Evolutionary conservation across 2,113 vertebrate species (phyloP).

Genomic region (Podarcis raffonei): DNA sequence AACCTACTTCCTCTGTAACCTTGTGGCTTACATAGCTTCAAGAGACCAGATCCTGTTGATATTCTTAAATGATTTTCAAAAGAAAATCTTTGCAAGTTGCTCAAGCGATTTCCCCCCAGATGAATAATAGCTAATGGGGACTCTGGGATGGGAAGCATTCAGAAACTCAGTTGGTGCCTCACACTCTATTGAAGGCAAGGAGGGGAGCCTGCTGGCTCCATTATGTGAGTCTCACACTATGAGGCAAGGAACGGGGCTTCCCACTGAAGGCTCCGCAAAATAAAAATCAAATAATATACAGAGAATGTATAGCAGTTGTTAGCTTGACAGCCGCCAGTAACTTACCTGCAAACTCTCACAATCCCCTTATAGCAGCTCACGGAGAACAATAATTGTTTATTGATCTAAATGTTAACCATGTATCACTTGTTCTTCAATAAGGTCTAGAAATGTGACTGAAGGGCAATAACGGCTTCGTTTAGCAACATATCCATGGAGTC

Average conservation of each 20-base stretch:
- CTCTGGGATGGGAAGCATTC: conserved; percentile 49
- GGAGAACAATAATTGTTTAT: conserved; percentile 82
- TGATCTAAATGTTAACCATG: conserved; percentile 75
- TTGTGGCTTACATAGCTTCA: conserved; percentile 55
- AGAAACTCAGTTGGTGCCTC: conserved; percentile 39
- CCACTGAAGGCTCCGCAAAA: conserved; percentile 38
- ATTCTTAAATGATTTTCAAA: conserved; percentile 68
- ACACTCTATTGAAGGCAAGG: conserved; percentile 42
- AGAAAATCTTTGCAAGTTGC: conserved; percentile 44
- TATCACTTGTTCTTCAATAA: conserved; percentile 75
- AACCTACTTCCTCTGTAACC: conserved; percentile 1
- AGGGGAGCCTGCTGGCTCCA: conserved; percentile 34
- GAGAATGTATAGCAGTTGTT: conserved; percentile 44
- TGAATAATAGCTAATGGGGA: conserved; percentile 50
- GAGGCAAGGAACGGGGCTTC: conserved; percentile 28
- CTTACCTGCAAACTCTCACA: conserved; percentile 72
- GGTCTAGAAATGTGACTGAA: conserved; percentile 73
- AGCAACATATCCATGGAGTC: conserved; percentile 54
- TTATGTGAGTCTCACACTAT: conserved; percentile 16
- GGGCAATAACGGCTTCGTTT: conserved; percentile 63
- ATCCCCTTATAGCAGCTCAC: conserved; percentile 73
- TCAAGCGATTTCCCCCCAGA: conserved; percentile 26
- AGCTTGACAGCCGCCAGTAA: conserved; percentile 65
- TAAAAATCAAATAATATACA: conserved; percentile 6
- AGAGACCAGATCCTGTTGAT: conserved; percentile 31